Base-by-base conservation (phyloP, 2,888 invertebrate species). In the Epirrhoe alternata region DNA sequence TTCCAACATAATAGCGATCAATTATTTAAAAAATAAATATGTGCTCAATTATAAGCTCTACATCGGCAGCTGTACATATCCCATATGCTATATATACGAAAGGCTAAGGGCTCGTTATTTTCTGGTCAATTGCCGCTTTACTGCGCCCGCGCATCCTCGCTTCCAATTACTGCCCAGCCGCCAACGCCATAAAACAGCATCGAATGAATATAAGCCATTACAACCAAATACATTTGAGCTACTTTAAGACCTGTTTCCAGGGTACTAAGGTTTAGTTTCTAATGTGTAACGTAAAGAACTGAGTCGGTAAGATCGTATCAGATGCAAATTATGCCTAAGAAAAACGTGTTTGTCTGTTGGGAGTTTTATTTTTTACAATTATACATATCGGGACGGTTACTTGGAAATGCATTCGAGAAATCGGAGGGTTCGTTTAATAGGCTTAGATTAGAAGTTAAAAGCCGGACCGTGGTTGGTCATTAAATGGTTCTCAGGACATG, bases 51-150 rank as follows among this genome's bases (percentile, higher is more conserved):
- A 80, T 45, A 67, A 80, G 77, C 80, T 62, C 79, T 79, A 80
- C 83, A 79, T 76, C 88, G 76, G 90, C 92, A 90, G 90, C 88
- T 89, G 89, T 86, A 87, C 79, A 87, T 86, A 86, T 78, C 79
- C 78, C 84, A 86, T 86, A 83, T 87, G 87, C 78, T 74, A 78
- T 75, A 83, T 81, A 80, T 82, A 80, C 77, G 72, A 78, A 42
- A 79, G 83, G 78, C 83, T 58, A 78, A 87, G 83, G 84, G 89
- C 92, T 93, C 89, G 92, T 93, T 92, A 93, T 92, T 92, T 92
- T 93, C 92, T 93, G 93, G 92, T 92, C 92, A 90, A 92, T 92
- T 91, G 92, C 91, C 86, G 88, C 87, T 92, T 90, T 92, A 91
- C 86, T 83, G 91, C 91, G 92, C 85, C 88, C 87, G 92, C 91